These are phyloP conservation scores for Pediacus dermestoides DNA, from an alignment of 2,888 invertebrate genomes.

Conservation along the genomic window DNA sequence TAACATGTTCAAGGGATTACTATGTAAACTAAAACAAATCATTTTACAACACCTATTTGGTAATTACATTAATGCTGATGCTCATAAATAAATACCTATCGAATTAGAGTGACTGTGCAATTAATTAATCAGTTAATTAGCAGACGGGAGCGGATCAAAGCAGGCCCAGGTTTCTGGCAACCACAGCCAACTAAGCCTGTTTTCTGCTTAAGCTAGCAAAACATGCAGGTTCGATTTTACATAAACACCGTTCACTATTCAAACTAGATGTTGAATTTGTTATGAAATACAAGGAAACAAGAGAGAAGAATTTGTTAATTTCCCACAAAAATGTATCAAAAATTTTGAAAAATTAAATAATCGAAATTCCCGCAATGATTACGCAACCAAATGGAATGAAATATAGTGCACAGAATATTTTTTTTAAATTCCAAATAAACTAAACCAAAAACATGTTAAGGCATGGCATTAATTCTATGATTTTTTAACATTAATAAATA, in stretches of 20 bases:
- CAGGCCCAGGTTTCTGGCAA: constrained; percentile 26
- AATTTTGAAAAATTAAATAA: too few species aligned
- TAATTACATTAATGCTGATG: constrained; percentile 49
- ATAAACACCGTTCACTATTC: background rate
- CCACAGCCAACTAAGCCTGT: constrained; percentile 21
- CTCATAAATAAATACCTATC: constrained; percentile 49
- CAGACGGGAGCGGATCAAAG: constrained; percentile 48
- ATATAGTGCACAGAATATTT: too few species aligned
- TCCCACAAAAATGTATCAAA: too few species aligned
- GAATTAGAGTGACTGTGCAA: constrained; percentile 49
- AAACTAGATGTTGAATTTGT: too few species aligned
- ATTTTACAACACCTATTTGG: constrained; percentile 40
- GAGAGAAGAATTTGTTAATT: too few species aligned
- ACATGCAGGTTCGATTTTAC: background rate
- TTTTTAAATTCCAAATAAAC: too few species aligned
- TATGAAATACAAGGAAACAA: too few species aligned
- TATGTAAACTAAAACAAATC: constrained; percentile 1
- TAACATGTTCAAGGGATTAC: constrained; percentile 14
- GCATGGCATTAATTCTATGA: too few species aligned
- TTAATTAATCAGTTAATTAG: constrained; percentile 52
- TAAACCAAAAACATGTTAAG: too few species aligned
- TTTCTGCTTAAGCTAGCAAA: constrained; percentile 14
- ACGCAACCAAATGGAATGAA: too few species aligned
- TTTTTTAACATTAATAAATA: too few species aligned
- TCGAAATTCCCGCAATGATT: too few species aligned